Percentiles rank a stretch among this genome's conserved stretches.
phyloP scores from a whole-genome alignment of 2,797 vertebrate species.

The Notoglanidium macrostoma region DNA sequence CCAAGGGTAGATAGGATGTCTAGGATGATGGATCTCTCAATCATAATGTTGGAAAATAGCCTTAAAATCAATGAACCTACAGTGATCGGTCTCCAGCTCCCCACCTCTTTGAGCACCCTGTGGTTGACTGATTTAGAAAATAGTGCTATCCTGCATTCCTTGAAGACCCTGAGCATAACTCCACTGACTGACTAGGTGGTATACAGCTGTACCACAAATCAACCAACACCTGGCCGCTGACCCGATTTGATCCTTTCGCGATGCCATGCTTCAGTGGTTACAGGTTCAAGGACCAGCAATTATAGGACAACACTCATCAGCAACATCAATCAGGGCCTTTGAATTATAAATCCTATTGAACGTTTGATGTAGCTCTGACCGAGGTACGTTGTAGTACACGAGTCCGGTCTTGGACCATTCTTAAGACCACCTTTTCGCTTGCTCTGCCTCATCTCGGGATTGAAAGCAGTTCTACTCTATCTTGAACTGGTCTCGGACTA shows the following conservation, averaged over 20 bases:
- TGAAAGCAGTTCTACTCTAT: too few species aligned
- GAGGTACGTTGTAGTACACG: neutral
- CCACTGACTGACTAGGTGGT: neutral
- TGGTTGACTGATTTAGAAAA: neutral
- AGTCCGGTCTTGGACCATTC: too few species aligned
- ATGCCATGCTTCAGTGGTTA: neutral
- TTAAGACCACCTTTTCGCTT: too few species aligned
- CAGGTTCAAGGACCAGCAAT: neutral
- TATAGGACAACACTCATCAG: neutral
- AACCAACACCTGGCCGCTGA: neutral
- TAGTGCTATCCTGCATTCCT: neutral
- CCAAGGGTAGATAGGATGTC: neutral
- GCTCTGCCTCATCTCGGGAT: too few species aligned
- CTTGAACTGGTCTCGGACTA: too few species aligned
- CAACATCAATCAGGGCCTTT: neutral
- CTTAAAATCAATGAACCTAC: neutral
- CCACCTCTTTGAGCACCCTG: neutral
- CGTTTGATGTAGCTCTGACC: neutral
- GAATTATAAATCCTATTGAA: neutral
- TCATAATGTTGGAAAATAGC: neutral
- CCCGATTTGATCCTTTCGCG: neutral
- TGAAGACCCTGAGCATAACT: neutral
- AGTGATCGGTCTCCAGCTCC: neutral
- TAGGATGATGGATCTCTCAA: neutral
- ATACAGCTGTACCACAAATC: neutral